phyloP scores from a whole-genome alignment of 2,888 invertebrate genomes.

The Pheosia gnoma region DNA sequence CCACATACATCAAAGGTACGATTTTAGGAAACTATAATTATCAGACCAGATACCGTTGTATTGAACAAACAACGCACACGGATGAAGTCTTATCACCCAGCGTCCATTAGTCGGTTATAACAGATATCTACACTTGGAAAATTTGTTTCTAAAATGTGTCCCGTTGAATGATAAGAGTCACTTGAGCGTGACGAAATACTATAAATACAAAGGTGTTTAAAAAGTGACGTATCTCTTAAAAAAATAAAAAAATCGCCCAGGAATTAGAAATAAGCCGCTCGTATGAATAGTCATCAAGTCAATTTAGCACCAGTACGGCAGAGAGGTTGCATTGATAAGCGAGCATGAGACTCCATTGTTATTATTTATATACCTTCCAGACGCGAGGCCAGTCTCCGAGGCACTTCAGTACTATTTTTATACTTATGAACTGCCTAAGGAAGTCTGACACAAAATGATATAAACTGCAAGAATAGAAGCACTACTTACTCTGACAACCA shows the following conservation, averaged over 20 bases:
- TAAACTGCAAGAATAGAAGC: background rate
- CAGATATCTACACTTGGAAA: conserved; percentile 28
- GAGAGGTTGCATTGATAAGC: too few relatives aligned
- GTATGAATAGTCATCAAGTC: too few relatives aligned
- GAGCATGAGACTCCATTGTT: too few relatives aligned
- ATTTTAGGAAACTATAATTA: conserved; percentile 59
- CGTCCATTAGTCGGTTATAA: conserved; percentile 26
- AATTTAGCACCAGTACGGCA: too few relatives aligned
- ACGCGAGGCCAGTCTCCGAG: too few relatives aligned
- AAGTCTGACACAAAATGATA: background rate
- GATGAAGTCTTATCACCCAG: conserved; percentile 50
- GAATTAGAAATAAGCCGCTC: too few relatives aligned
- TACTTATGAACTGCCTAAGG: too few relatives aligned
- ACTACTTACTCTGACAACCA: background rate
- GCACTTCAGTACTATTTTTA: too few relatives aligned
- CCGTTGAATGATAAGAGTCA: conserved; percentile 16
- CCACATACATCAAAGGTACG: conserved; percentile 38
- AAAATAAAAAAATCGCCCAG: too few relatives aligned
- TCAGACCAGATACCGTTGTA: conserved; percentile 57
- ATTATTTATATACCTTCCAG: too few relatives aligned
- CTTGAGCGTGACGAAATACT: background rate
- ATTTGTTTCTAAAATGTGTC: conserved; percentile 35
- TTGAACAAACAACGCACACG: conserved; percentile 52
- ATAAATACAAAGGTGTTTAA: background rate
- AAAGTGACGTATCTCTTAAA: background rate